A percentile compares a stretch with the other conserved stretches of the same genome.
Conservation (phyloP, 2,888 invertebrate species). For the Idaea aversata region DNA sequence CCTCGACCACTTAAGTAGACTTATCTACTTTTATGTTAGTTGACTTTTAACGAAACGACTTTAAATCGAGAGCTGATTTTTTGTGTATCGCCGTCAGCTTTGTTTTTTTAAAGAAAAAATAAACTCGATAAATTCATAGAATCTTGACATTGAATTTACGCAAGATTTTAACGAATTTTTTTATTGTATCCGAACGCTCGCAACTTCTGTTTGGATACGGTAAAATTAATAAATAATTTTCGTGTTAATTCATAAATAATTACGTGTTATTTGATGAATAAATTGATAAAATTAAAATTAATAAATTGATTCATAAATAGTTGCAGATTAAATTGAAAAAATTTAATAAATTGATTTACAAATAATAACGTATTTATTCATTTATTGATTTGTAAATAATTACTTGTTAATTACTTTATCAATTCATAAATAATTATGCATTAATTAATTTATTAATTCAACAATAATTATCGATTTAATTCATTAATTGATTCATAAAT, state of each 20-base stretch:
- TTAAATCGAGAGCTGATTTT: constrained; percentile 59
- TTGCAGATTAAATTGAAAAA: too few relatives aligned
- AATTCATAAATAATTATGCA: background rate
- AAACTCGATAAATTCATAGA: constrained; percentile 47
- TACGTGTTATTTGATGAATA: background rate
- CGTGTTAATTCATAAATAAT: background rate
- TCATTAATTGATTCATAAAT: background rate
- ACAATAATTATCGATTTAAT: background rate
- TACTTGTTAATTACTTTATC: background rate
- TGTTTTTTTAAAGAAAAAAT: background rate
- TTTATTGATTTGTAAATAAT: too few relatives aligned
- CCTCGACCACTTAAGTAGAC: constrained; percentile 44
- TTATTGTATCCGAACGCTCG: constrained; percentile 3
- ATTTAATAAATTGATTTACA: background rate
- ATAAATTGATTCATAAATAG: background rate
- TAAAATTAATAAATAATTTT: background rate
- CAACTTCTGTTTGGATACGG: background rate
- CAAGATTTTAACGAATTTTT: constrained; percentile 42
- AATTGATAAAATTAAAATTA: background rate
- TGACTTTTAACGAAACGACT: constrained; percentile 63
- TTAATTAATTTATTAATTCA: background rate
- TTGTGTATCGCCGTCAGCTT: constrained; percentile 34
- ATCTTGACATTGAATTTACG: constrained; percentile 42
- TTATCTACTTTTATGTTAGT: constrained; percentile 21
- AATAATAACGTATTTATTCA: background rate